Evolutionary conservation across 2,888 invertebrate species (phyloP).

Genomic region (Acholoe squamosa): DNA sequence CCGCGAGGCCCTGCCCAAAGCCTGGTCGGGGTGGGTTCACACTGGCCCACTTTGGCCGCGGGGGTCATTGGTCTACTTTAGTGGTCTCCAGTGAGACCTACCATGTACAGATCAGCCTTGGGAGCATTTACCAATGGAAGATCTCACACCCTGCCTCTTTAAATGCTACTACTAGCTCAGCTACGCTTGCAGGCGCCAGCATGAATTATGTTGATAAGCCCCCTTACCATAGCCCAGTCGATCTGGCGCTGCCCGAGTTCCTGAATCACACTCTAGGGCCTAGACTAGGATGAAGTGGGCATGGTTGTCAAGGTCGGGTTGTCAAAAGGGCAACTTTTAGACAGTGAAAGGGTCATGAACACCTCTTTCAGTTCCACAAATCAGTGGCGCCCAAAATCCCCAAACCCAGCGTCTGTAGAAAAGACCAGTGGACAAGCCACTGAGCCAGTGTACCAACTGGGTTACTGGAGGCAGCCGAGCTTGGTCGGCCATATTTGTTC

Average conservation of each 20-base stretch:
- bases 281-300: too few relatives aligned
- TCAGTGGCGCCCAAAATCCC: too few relatives aligned
- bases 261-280: not conserved
- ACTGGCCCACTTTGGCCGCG: not conserved
- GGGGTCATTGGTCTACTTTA: not conserved
- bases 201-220: constrained; percentile 57
- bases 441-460: not conserved
- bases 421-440: not conserved
- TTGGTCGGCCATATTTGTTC: not conserved
- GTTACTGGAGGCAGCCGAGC: not conserved
- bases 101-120: too few relatives aligned
- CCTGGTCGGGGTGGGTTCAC: not conserved
- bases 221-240: not conserved
- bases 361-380: not conserved
- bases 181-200: not conserved
- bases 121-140: too few relatives aligned
- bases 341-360: not conserved
- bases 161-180: not conserved
- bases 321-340: too few relatives aligned
- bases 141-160: too few relatives aligned
- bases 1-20: not conserved
- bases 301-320: too few relatives aligned
- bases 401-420: too few relatives aligned
- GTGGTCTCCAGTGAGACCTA: too few relatives aligned
- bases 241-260: constrained; percentile 44